Conservation (phyloP, 2,797 vertebrate genomes). For the Florisuga fusca region DNA sequence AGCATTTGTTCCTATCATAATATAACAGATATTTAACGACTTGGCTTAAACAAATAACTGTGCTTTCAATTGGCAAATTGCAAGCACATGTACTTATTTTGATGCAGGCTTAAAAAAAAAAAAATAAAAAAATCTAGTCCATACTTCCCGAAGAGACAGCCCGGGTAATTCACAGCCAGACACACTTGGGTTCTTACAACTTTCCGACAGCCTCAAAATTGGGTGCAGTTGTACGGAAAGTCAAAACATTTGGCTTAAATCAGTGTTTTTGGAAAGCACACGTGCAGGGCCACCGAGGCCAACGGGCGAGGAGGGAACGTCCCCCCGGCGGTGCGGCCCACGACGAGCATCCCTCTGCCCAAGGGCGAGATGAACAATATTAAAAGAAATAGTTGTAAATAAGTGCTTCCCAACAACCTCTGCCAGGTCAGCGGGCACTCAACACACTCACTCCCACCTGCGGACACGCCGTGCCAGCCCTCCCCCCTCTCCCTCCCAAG, state of each 20-base stretch:
- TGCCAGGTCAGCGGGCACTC: not conserved
- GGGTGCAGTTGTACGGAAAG: not conserved
- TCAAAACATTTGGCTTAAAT: constrained; percentile 43
- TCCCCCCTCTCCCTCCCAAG: not conserved
- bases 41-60: not conserved
- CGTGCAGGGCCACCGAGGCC: not conserved
- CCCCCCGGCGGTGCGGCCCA: not conserved
- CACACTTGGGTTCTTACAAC: not conserved
- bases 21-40: not conserved
- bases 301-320: not conserved
- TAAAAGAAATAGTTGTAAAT: fast-evolving
- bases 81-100: constrained; percentile 6
- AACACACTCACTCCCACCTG: not conserved
- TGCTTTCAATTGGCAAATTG: not conserved
- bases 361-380: not conserved
- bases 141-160: not conserved
- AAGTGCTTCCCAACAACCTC: not conserved
- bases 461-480: not conserved
- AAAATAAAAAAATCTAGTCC: not conserved
- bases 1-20: not conserved
- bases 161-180: not conserved
- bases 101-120: not conserved
- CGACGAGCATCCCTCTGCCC: not conserved
- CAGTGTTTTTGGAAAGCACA: not conserved
- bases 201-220: not conserved